phyloP scores from a whole-genome alignment of 2,888 invertebrate genomes.

The Stenodera caucasica region DNA sequence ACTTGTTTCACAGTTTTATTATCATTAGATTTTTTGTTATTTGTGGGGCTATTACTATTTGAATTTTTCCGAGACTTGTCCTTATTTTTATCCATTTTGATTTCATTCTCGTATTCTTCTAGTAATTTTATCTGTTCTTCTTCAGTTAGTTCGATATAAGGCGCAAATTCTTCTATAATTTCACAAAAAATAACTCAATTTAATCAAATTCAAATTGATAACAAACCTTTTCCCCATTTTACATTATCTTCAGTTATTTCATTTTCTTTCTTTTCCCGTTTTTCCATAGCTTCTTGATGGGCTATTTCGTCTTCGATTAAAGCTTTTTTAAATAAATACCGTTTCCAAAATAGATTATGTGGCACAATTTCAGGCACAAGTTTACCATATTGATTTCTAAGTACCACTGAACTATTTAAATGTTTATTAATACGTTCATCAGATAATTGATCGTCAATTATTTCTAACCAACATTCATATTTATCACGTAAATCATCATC shows the following conservation, averaged over 20 bases:
- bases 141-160: conserved; percentile 68
- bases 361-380: conserved; percentile 73
- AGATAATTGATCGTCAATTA: conserved; percentile 60
- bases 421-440: conserved; percentile 64
- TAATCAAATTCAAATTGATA: conserved; percentile 5
- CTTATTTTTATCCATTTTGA: conserved; percentile 18
- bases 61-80: neutral
- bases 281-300: conserved; percentile 64
- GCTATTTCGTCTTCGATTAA: conserved; percentile 73
- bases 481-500: conserved; percentile 58
- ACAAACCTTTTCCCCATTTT: conserved; percentile 56
- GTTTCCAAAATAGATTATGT: conserved; percentile 78
- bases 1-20: conserved; percentile 30
- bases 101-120: conserved; percentile 71
- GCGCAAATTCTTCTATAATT: conserved; percentile 65
- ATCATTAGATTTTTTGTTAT: conserved; percentile 20
- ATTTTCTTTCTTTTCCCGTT: conserved; percentile 56
- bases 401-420: conserved; percentile 59
- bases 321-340: conserved; percentile 84
- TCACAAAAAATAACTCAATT: no score
- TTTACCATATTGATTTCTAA: conserved; percentile 57
- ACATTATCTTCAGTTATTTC: conserved; percentile 54
- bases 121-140: conserved; percentile 70
- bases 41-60: conserved; percentile 4
- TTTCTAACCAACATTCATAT: conserved; percentile 64